Base-by-base conservation (phyloP, 2,888 invertebrate genomes). In the Dioctria linearis region DNA sequence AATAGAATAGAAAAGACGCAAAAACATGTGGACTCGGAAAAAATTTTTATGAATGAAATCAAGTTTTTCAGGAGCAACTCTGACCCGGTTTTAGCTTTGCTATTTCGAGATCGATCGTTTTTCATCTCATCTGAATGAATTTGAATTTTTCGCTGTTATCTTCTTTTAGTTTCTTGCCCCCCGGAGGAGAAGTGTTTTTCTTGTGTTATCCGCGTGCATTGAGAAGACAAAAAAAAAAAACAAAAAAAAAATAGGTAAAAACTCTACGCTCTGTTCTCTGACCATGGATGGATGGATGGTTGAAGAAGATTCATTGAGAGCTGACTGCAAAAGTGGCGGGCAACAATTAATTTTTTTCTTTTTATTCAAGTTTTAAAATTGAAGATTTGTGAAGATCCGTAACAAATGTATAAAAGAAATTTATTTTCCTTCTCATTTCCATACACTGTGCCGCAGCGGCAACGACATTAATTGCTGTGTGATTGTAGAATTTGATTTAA, bases 1-100 rank as follows among this genome's bases (percentile, higher is more conserved):
- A 73, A 51, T 39, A 40, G 59, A 57, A 73, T 57, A 37, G 40
- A 25, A 9, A 9, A 25, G 37, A 37, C 61, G 39, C 37, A 75
- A 49, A 49, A 39, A 46, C 46, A 25, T 25, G 3, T 51, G 46
- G 63, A 8, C 39, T 76, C n/a, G n/a, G 9, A 76, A 76, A 25
- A 25, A 25, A 76, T 61, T 76, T 76, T 76, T 76, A 76, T 76
- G 76, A 76, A 76, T 76, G 76, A 76, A 66, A 76, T 63, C 76
- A 37, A 61, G 61, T 75, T 13, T 43, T 46, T 43, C 63, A 39
- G 25, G 25, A 25, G 25, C 25, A 25, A 8, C 61, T 13, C 46
- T 76, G 76, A 76, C 76, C 76, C 63, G 76, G 49, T 76, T 76
- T 57, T 42, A 42, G 13, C 46, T 61, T 40, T 9, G 51, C 39